These are phyloP conservation scores for Zapus hudsonius DNA, from an alignment of 2,113 vertebrate genomes.

Conservation along the genomic window DNA sequence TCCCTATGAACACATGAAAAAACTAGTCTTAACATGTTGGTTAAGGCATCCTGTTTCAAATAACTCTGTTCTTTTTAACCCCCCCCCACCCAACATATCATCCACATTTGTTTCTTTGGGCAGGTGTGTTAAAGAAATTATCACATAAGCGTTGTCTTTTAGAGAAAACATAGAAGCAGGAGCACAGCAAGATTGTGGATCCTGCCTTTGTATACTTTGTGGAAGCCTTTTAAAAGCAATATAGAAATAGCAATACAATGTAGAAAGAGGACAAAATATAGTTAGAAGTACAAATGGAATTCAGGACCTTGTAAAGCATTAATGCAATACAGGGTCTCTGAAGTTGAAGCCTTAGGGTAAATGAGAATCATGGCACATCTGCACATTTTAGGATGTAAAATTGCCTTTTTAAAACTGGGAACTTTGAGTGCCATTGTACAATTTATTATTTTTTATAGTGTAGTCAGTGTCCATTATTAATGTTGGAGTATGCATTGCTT, in stretches of 20 bases:
- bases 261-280: no score
- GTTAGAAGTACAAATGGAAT: not conserved
- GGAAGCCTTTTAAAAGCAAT: constrained; percentile 7
- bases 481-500: not conserved
- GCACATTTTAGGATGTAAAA: constrained; percentile 10
- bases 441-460: not conserved
- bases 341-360: not conserved
- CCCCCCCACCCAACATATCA: not conserved
- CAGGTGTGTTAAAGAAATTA: not conserved
- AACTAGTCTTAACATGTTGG: not conserved
- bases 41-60: not conserved
- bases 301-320: not conserved
- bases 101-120: not conserved
- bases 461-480: not conserved
- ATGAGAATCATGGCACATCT: not conserved
- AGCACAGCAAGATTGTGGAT: not conserved
- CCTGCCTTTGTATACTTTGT: not conserved
- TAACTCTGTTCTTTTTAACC: not conserved
- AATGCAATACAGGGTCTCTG: not conserved
- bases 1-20: not conserved
- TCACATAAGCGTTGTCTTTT: not conserved
- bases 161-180: not conserved
- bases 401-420: not conserved
- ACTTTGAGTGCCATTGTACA: not conserved
- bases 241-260: not conserved